Evolutionary conservation across 2,797 vertebrate genomes (phyloP).

Genomic region (Pagetopsis macropterus): DNA sequence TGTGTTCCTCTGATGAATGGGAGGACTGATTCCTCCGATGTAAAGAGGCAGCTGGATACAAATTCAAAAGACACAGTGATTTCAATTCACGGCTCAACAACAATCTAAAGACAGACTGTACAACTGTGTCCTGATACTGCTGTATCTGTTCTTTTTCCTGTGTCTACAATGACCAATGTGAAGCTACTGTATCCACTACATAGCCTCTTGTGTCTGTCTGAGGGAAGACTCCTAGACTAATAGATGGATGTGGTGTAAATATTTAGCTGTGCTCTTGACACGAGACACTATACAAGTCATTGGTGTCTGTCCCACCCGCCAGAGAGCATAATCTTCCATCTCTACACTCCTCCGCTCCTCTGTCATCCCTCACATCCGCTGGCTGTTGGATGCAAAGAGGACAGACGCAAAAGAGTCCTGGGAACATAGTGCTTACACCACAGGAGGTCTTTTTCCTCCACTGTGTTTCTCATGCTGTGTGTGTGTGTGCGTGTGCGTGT

Average conservation of each 20-base stretch:
- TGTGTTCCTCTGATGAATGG: not conserved
- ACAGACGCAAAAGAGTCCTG: constrained; percentile 59
- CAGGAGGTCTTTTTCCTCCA: constrained; percentile 63
- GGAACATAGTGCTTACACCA: constrained; percentile 60
- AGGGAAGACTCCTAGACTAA: constrained; percentile 11
- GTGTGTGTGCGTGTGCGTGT: constrained; percentile 44
- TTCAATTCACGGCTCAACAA: constrained; percentile 27
- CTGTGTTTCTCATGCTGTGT: constrained; percentile 67
- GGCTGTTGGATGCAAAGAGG: constrained; percentile 38
- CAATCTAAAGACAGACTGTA: not conserved
- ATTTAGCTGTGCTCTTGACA: constrained; percentile 14
- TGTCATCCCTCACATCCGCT: constrained; percentile 30
- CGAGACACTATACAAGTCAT: not conserved
- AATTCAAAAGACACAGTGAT: constrained; percentile 18
- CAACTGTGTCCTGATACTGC: constrained; percentile 18
- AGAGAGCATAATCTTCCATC: constrained; percentile 11
- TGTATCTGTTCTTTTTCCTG: constrained; percentile 17
- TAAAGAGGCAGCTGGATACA: constrained; percentile 13
- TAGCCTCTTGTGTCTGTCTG: constrained; percentile 25
- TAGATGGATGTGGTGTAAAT: constrained; percentile 36
- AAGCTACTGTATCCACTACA: constrained; percentile 35
- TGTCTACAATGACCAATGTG: constrained; percentile 17
- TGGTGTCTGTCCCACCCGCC: constrained; percentile 2
- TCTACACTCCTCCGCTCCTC: not conserved
- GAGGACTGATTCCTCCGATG: constrained; percentile 7